phyloP scores from a whole-genome alignment of 2,113 vertebrate species.

The Desmodus rotundus region DNA sequence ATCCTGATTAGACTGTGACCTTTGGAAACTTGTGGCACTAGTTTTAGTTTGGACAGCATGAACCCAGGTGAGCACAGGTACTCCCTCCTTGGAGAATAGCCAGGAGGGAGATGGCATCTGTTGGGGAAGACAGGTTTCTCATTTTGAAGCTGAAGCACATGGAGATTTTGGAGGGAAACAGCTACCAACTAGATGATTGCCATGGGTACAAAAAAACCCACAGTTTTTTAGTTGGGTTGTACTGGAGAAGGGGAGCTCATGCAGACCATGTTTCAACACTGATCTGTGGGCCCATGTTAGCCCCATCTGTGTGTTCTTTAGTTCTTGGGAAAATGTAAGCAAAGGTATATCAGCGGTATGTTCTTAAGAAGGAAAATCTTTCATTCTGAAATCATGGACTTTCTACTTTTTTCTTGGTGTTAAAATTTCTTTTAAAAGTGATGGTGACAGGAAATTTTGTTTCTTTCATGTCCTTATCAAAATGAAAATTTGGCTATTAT shows the following conservation, averaged over 20 bases:
- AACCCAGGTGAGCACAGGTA: background rate
- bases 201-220: background rate
- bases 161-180: background rate
- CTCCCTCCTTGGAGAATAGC: background rate
- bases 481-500: background rate
- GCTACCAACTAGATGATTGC: background rate
- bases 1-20: constrained; percentile 41
- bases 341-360: background rate
- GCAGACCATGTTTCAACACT: background rate
- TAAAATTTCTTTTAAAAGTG: background rate
- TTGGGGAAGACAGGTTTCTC: background rate
- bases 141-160: background rate
- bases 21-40: constrained; percentile 57
- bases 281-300: background rate
- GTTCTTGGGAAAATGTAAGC: background rate
- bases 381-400: background rate
- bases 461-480: background rate
- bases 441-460: background rate
- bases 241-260: background rate
- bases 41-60: constrained; percentile 32
- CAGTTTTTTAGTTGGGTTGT: background rate
- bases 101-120: background rate
- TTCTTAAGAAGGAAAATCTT: background rate
- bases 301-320: background rate
- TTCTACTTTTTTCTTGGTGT: background rate